A percentile compares a stretch with the other conserved stretches of the same genome.
These are phyloP conservation scores for Hycleus phaleratus DNA, from an alignment of 1,140 invertebrate genomes.

Conservation along the genomic window DNA sequence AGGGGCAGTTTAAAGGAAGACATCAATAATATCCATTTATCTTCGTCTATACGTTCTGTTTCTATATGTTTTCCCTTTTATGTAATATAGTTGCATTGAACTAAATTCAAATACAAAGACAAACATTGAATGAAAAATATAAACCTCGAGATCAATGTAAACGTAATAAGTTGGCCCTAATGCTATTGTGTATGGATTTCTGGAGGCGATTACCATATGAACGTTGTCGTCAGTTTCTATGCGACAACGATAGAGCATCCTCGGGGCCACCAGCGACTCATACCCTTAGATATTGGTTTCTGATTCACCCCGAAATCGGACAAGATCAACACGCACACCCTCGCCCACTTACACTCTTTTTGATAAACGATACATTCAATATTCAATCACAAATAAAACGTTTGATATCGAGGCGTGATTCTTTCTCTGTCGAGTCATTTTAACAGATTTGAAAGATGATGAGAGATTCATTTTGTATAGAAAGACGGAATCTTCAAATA, in stretches of 20 bases:
- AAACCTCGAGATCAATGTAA: constrained; percentile 43
- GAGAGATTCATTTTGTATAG: too few species aligned
- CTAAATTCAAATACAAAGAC: constrained; percentile 39
- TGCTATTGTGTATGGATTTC: constrained; percentile 41
- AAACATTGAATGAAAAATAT: constrained; percentile 39
- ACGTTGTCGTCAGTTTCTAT: constrained; percentile 15
- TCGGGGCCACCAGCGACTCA: constrained; percentile 26
- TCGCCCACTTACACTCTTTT: constrained; percentile 21
- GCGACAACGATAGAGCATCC: constrained; percentile 18
- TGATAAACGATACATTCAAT: constrained; percentile 6
- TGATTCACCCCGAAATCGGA: constrained; percentile 38
- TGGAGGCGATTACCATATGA: constrained; percentile 42
- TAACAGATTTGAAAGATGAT: too few species aligned
- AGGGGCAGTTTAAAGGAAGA: not conserved
- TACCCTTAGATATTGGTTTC: constrained; percentile 40
- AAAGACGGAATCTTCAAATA: constrained; percentile 4
- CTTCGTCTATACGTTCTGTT: too few species aligned
- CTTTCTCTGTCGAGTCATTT: too few species aligned
- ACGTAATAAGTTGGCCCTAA: constrained; percentile 42
- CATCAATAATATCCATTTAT: not conserved
- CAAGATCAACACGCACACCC: constrained; percentile 37
- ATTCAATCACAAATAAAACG: not conserved
- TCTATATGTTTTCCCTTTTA: too few species aligned
- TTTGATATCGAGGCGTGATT: too few species aligned
- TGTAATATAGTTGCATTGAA: constrained; percentile 29